Evolutionary conservation across 2,113 vertebrate species (phyloP).

Genomic region (Lophura nycthemera): DNA sequence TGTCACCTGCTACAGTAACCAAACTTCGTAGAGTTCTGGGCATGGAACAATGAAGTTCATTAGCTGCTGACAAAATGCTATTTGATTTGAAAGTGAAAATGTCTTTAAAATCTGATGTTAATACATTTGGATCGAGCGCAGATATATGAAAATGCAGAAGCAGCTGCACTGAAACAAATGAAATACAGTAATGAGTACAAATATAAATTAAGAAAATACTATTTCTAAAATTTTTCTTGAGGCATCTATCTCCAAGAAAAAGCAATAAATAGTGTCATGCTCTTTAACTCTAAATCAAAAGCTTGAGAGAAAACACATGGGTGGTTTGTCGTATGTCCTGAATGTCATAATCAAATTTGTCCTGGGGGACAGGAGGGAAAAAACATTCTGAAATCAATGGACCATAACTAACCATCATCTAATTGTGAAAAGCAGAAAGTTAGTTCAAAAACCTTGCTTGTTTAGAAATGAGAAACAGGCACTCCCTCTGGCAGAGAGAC

Average conservation of each 20-base stretch:
- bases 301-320: background rate
- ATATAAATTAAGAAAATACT: background rate
- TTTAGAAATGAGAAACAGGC: background rate
- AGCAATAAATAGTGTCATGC: background rate
- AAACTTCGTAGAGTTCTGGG: background rate
- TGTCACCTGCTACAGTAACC: background rate
- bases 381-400: background rate
- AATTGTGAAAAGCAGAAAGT: background rate
- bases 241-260: background rate
- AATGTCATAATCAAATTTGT: background rate
- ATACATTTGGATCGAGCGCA: background rate
- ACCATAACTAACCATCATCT: background rate
- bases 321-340: background rate
- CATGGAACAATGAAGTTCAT: background rate
- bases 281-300: background rate
- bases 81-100: constrained; percentile 13
- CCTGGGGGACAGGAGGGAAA: background rate
- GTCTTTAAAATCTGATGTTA: background rate
- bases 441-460: constrained; percentile 8
- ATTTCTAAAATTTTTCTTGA: background rate
- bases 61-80: background rate
- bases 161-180: background rate
- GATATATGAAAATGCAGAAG: background rate
- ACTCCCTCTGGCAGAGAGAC: background rate
- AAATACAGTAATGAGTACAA: background rate